Evolutionary conservation across 2,888 invertebrate genomes (phyloP).

Genomic region (Portevinia maculata): DNA sequence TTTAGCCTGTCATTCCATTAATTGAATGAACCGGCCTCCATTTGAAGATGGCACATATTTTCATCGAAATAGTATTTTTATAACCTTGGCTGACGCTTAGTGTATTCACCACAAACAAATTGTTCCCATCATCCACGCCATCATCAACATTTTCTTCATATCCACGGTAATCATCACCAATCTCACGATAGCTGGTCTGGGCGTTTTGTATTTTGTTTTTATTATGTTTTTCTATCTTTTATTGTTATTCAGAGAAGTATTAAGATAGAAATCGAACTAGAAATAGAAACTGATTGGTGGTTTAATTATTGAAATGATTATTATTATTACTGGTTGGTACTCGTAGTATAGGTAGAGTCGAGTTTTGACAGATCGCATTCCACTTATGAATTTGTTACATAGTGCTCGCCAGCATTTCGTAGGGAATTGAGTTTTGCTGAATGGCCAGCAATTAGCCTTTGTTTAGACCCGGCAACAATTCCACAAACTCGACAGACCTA

Average conservation of each 20-base stretch:
- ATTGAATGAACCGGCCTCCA: neutral
- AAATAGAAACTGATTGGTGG: constrained; percentile 20
- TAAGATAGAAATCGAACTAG: constrained; percentile 31
- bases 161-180: constrained; percentile 61
- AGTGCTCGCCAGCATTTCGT: constrained; percentile 23
- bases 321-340: constrained; percentile 59
- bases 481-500: constrained; percentile 35
- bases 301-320: constrained; percentile 66
- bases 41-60: neutral
- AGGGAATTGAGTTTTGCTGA: constrained; percentile 27
- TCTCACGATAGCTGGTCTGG: constrained; percentile 48
- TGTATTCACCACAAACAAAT: constrained; percentile 43
- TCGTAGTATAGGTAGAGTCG: constrained; percentile 64
- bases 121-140: constrained; percentile 57
- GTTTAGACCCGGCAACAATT: constrained; percentile 1
- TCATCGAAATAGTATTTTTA: constrained; percentile 29
- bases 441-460: constrained; percentile 35
- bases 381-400: constrained; percentile 34
- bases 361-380: constrained; percentile 66
- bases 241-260: constrained; percentile 64
- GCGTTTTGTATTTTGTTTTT: constrained; percentile 44
- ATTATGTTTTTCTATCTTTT: constrained; percentile 47
- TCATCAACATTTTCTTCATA: constrained; percentile 53
- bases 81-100: constrained; percentile 52
- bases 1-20: too few species aligned